Evolutionary conservation across 2,113 vertebrate genomes (phyloP).

Genomic region (Thunnus thynnus): DNA sequence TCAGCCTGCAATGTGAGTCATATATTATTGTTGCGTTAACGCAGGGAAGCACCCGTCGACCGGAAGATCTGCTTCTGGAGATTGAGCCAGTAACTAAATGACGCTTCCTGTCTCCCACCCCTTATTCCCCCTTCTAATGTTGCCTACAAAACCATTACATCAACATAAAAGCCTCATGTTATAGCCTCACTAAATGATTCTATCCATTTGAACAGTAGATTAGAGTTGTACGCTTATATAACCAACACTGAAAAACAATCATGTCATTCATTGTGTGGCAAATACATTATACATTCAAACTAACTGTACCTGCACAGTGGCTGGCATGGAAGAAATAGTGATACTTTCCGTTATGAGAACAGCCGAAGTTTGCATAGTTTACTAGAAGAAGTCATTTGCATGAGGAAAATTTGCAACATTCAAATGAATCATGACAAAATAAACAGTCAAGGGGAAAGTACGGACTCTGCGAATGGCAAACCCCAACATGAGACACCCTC

Average conservation of each 20-base stretch:
- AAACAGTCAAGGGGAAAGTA: conserved; percentile 52
- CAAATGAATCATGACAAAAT: conserved; percentile 62
- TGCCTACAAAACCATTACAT: conserved; percentile 51
- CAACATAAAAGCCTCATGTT: conserved; percentile 38
- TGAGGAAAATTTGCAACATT: conserved; percentile 29
- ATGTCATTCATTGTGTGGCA: background rate
- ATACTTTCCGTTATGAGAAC: conserved; percentile 25
- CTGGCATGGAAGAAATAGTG: background rate
- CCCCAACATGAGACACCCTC: background rate
- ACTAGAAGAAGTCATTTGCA: background rate
- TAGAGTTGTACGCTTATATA: background rate
- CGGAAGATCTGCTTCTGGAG: conserved; percentile 89
- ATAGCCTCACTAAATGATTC: conserved; percentile 10
- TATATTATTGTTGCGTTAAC: conserved; percentile 85
- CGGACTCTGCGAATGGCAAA: conserved; percentile 11
- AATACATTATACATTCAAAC: conserved; percentile 18
- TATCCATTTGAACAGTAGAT: conserved; percentile 11
- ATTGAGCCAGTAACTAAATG: conserved; percentile 84
- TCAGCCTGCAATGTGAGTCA: conserved; percentile 71
- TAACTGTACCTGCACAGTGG: conserved; percentile 9
- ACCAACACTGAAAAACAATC: background rate
- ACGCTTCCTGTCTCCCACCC: conserved; percentile 76
- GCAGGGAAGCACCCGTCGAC: conserved; percentile 75
- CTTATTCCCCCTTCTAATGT: conserved; percentile 49
- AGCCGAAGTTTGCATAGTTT: conserved; percentile 31